Percentiles rank a stretch among this genome's conserved stretches.
phyloP scores from a whole-genome alignment of 2,888 invertebrate genomes.

The Heliconius aoede region DNA sequence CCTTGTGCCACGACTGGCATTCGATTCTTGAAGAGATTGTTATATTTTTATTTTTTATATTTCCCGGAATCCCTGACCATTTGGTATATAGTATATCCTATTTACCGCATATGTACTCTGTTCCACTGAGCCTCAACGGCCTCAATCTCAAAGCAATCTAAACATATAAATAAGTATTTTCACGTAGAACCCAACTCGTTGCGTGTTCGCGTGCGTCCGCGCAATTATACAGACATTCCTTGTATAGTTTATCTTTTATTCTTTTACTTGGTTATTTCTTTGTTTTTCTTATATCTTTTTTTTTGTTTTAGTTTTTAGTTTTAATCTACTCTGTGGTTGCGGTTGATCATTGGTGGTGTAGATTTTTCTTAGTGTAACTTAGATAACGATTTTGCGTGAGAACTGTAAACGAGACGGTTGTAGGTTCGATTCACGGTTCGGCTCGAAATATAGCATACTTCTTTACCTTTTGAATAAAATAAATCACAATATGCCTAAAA shows the following conservation, averaged over 20 bases:
- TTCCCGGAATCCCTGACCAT: too few species aligned
- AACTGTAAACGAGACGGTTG: neutral
- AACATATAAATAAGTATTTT: slow-evolving; percentile 12
- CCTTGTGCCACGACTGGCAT: too few species aligned
- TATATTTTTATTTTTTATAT: too few species aligned
- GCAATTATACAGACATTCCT: slow-evolving; percentile 41
- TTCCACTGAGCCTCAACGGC: neutral
- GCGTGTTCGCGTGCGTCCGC: slow-evolving; percentile 42
- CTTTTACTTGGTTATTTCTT: slow-evolving; percentile 38
- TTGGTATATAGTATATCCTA: too few species aligned
- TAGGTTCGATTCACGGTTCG: too few species aligned
- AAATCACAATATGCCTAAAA: too few species aligned
- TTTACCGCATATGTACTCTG: too few species aligned
- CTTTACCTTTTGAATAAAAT: too few species aligned
- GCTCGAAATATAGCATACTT: too few species aligned
- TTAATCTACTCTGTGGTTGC: slow-evolving; percentile 12
- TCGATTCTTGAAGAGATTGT: too few species aligned
- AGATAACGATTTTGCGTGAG: slow-evolving; percentile 5
- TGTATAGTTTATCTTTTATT: slow-evolving; percentile 39
- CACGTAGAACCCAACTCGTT: slow-evolving; percentile 9
- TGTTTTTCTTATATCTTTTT: slow-evolving; percentile 17
- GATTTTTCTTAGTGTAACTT: neutral
- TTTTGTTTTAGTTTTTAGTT: slow-evolving; percentile 4
- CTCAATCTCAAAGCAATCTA: neutral
- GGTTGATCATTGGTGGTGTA: neutral